These are phyloP conservation scores for Latrodectus elegans DNA, from an alignment of 2,888 invertebrate genomes.

Conservation along the genomic window DNA sequence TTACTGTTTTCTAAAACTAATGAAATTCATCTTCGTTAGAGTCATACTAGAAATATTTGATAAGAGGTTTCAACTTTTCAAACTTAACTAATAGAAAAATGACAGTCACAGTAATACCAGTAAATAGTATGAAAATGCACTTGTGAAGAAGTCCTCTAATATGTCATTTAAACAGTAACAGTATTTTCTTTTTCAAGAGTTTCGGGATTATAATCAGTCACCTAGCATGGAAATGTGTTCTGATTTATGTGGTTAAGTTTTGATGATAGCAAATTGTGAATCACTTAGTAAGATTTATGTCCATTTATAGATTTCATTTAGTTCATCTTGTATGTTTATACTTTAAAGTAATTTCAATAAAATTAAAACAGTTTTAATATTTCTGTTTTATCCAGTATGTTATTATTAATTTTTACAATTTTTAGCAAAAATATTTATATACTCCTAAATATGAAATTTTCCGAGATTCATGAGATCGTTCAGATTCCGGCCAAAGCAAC, in stretches of 20 bases:
- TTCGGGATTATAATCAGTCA: background rate
- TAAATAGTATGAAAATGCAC: background rate
- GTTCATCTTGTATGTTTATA: too few relatives aligned
- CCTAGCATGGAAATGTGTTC: background rate
- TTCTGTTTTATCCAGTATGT: too few relatives aligned
- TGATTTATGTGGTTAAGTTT: background rate
- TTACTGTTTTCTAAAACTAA: constrained; percentile 20
- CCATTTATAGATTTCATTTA: background rate
- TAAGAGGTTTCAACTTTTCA: background rate
- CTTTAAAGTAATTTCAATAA: too few relatives aligned
- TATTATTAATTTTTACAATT: too few relatives aligned
- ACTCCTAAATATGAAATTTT: too few relatives aligned
- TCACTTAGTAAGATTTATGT: background rate
- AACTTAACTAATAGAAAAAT: background rate
- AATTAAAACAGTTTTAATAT: too few relatives aligned
- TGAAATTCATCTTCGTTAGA: constrained; percentile 12
- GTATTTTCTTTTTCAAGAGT: background rate
- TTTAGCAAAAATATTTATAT: too few relatives aligned
- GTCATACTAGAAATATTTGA: constrained; percentile 12
- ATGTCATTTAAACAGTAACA: constrained; percentile 4
- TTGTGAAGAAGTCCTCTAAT: background rate
- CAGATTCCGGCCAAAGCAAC: background rate
- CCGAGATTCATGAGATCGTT: background rate
- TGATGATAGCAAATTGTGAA: background rate
- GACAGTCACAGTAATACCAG: background rate